Evolutionary conservation across 2,888 invertebrate genomes (phyloP).

Genomic region (Himalopsyche anomala): DNA sequence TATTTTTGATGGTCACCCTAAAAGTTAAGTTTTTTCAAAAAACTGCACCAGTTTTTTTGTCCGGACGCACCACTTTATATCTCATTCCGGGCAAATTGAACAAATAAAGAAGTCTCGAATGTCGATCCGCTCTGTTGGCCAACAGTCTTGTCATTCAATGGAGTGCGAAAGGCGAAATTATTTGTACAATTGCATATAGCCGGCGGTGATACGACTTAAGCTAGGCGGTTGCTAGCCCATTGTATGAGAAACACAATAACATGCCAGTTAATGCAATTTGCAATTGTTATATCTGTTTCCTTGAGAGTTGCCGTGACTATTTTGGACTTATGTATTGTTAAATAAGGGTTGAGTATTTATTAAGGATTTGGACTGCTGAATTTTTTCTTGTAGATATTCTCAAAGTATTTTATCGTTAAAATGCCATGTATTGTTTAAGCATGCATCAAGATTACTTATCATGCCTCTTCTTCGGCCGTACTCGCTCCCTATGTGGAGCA

Average conservation of each 20-base stretch:
- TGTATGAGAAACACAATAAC: not conserved
- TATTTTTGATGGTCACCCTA: too few relatives aligned
- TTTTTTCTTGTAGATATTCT: too few relatives aligned
- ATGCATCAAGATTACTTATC: too few relatives aligned
- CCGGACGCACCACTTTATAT: not conserved
- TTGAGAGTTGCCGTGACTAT: too few relatives aligned
- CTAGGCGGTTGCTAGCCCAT: not conserved
- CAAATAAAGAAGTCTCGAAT: conserved; percentile 26
- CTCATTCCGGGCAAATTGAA: conserved; percentile 13
- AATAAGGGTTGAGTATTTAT: too few relatives aligned
- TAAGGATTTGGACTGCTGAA: too few relatives aligned
- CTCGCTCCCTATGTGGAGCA: too few relatives aligned
- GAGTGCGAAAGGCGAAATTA: conserved; percentile 16
- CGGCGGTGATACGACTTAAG: not conserved
- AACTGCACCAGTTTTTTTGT: not conserved
- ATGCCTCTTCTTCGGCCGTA: too few relatives aligned
- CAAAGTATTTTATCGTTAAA: too few relatives aligned
- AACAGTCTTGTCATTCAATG: conserved; percentile 18
- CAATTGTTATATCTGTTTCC: not conserved
- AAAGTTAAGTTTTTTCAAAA: not conserved
- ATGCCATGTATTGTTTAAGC: too few relatives aligned
- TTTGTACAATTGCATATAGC: conserved; percentile 9
- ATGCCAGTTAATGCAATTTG: conserved; percentile 19
- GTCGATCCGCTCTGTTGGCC: not conserved
- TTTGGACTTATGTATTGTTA: too few relatives aligned